A percentile compares a stretch with the other conserved stretches of the same genome.
Evolutionary conservation across 2,113 vertebrate species (phyloP).

Genomic region (Pogona vitticeps): DNA sequence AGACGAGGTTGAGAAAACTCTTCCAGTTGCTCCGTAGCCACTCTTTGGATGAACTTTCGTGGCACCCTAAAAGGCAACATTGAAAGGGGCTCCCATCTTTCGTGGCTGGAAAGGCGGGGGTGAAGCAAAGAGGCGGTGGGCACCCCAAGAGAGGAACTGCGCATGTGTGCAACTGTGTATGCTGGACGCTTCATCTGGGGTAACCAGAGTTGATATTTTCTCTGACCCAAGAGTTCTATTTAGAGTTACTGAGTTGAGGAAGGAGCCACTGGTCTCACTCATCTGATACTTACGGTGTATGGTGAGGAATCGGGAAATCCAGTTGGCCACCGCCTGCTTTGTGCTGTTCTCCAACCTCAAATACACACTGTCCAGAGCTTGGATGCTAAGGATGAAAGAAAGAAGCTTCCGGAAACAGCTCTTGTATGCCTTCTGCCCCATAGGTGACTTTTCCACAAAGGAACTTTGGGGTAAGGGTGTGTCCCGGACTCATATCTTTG

Average conservation of each 20-base stretch:
- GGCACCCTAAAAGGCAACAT: conserved; percentile 42
- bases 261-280: background rate
- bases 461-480: background rate
- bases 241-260: too few relatives aligned
- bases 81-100: background rate
- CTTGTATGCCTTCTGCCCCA: background rate
- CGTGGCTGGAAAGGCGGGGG: too few relatives aligned
- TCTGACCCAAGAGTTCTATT: too few relatives aligned
- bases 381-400: conserved; percentile 30
- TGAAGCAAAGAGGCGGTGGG: too few relatives aligned
- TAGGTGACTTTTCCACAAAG: background rate
- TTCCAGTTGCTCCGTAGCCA: conserved; percentile 46
- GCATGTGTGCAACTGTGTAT: too few relatives aligned
- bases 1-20: conserved; percentile 29
- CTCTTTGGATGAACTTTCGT: conserved; percentile 24
- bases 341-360: conserved; percentile 19
- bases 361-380: conserved; percentile 44
- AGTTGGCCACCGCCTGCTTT: conserved; percentile 31
- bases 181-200: too few relatives aligned
- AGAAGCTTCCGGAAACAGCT: background rate
- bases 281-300: conserved; percentile 17
- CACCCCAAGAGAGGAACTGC: too few relatives aligned
- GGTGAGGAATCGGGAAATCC: conserved; percentile 51
- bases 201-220: too few relatives aligned
- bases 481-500: too few relatives aligned